These are phyloP conservation scores for Trachythela sp. DNA, from an alignment of 64 coral and sea anemone species.

Conservation along the genomic window DNA sequence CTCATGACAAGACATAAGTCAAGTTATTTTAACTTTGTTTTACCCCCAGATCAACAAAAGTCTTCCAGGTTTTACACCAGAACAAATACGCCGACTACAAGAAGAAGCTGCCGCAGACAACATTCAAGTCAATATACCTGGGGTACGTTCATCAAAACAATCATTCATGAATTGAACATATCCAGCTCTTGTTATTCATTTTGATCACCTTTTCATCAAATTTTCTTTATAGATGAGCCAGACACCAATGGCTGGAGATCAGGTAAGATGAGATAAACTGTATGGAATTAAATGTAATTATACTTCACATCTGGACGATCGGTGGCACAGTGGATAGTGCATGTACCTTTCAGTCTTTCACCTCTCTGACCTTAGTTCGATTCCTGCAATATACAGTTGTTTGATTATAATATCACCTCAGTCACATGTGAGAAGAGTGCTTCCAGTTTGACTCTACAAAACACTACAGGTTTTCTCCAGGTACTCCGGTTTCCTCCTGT, in stretches of 20 bases:
- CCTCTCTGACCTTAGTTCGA: too few species aligned
- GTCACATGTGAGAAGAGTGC: too few species aligned
- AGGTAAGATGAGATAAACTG: background rate
- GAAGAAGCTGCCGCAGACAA: constrained; percentile 16
- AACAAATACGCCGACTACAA: background rate
- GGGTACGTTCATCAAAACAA: background rate
- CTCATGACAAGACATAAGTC: too few species aligned
- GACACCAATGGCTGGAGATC: background rate
- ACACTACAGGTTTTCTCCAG: too few species aligned
- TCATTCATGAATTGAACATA: background rate
- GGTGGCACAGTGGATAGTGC: too few species aligned
- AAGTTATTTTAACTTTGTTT: background rate
- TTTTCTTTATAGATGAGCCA: background rate
- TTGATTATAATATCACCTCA: too few species aligned
- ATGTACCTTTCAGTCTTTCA: too few species aligned
- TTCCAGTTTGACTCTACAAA: too few species aligned
- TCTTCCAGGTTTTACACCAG: background rate
- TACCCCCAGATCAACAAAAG: background rate
- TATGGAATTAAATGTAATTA: background rate
- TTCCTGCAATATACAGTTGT: too few species aligned
- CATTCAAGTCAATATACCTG: constrained; percentile 10
- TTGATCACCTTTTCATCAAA: background rate
- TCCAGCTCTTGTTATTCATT: background rate
- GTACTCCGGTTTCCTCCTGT: too few species aligned
- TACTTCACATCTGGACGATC: too few species aligned